Evolutionary conservation across 2,888 invertebrate species (phyloP), one percentile per base, ranked within the genome.

Genomic region (Limulus polyphemus): DNA sequence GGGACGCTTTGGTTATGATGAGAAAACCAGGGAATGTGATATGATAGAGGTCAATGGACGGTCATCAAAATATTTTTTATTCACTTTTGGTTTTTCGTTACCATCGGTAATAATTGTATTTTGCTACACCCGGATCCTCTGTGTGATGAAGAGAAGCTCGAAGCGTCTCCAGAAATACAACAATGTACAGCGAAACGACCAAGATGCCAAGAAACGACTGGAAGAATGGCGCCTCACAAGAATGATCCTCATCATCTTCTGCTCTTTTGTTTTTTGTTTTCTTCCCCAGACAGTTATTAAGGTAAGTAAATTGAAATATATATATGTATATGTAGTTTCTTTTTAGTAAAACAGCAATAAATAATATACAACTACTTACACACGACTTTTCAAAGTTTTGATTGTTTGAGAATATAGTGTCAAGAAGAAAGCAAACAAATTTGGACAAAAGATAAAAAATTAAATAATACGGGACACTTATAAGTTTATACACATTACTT

Each of bases 231-330:
- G 67, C 17, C 63, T 68, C 11, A 68, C 68, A 0, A 58, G 64
- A 78, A 94, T 94, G 93, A 91, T 93, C 58, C 81, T 92, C 73
- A 90, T 88, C 55, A 94, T 94, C 71, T 93, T 94, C 78, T 78
- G 90, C 49, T 89, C 91, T 32, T 94, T 93, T 73, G 83, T 91
- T 70, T 82, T 88, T 49, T 93, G 93, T 74, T 94, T 93, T 74
- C 79, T 94, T 64, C 94, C 94, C 0, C 90, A 94, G 68, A 93
- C 93, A 0, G 81, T 93, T 60, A 90, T 90, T 56, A 93, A 93
- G 78, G 85, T 91, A 58, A 32, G 32, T 7, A 32, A 32, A 32
- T 7, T 32, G 32, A 32, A 32, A 32, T 2, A 32, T 7, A 32
- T 32, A 32, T n/a, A n/a, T n/a, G n/a, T n/a, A n/a, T n/a, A n/a